Conservation (phyloP, 1,140 invertebrate species). For the Dendroctonus valens region DNA sequence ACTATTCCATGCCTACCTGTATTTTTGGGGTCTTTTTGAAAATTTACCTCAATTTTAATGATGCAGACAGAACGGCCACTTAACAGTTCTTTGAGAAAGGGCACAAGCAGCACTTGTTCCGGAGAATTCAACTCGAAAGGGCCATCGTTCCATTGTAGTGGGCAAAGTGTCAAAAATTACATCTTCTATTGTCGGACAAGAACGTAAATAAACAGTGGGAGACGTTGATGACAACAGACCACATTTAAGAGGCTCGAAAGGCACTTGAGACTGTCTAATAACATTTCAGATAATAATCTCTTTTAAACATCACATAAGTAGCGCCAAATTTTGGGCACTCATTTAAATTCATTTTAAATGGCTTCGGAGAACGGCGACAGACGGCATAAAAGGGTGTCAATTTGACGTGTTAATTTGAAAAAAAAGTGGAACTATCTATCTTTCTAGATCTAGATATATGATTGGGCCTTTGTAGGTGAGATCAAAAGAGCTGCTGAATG, state of each 20-base stretch:
- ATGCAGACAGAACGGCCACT: neutral
- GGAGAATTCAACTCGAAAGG: constrained; percentile 20
- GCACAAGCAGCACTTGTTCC: constrained; percentile 26
- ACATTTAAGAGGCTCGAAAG: constrained; percentile 34
- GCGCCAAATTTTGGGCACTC: constrained; percentile 33
- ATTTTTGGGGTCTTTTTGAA: too few species aligned
- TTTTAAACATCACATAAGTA: constrained; percentile 30
- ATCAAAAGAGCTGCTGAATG: too few species aligned
- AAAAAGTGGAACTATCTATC: too few species aligned
- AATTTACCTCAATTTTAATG: too few species aligned
- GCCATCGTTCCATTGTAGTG: constrained; percentile 25
- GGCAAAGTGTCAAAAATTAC: constrained; percentile 37
- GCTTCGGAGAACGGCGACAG: constrained; percentile 31
- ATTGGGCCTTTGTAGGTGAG: too few species aligned
- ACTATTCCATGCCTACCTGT: too few species aligned
- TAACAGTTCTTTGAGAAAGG: constrained; percentile 10
- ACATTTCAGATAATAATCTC: constrained; percentile 40
- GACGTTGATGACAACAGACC: constrained; percentile 34
- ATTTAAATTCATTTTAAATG: constrained; percentile 35
- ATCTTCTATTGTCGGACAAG: constrained; percentile 34
- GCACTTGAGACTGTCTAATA: constrained; percentile 39
- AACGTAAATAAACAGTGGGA: constrained; percentile 36
- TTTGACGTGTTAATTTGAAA: constrained; percentile 19
- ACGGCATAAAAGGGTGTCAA: constrained; percentile 16
- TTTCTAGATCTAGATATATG: too few species aligned